Conservation (phyloP, 2,888 invertebrate genomes). For the Venusia cambrica region DNA sequence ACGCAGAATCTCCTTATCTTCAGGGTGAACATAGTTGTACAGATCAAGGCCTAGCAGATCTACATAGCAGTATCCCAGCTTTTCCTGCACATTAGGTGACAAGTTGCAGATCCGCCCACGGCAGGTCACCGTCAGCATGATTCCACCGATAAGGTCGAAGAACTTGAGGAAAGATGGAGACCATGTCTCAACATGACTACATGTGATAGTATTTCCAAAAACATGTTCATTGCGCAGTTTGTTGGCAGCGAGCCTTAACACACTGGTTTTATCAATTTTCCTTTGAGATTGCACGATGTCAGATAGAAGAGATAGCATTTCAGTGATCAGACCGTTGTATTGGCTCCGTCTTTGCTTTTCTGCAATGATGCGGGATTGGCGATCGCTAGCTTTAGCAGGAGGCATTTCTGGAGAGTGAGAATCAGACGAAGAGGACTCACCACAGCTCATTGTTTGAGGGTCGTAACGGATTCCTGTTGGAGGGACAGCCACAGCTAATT, state of each 20-base stretch:
- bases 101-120: constrained; percentile 92
- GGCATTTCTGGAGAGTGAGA: constrained; percentile 66
- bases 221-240: constrained; percentile 90
- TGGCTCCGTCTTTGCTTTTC: constrained; percentile 95
- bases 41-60: constrained; percentile 95
- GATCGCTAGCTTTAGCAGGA: constrained; percentile 82
- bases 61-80: constrained; percentile 92
- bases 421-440: constrained; percentile 67
- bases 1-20: constrained; percentile 89
- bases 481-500: constrained; percentile 49
- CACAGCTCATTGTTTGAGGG: constrained; percentile 45
- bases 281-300: constrained; percentile 90
- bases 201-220: constrained; percentile 78
- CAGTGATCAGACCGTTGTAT: constrained; percentile 91
- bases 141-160: constrained; percentile 87
- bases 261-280: constrained; percentile 94
- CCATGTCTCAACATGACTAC: constrained; percentile 69
- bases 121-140: constrained; percentile 89
- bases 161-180: constrained; percentile 82
- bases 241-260: constrained; percentile 92
- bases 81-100: constrained; percentile 90
- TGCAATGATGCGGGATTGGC: constrained; percentile 92
- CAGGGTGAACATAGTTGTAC: constrained; percentile 90
- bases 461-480: constrained; percentile 44
- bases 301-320: constrained; percentile 91